Evolutionary conservation across 2,888 invertebrate genomes (phyloP), one percentile per base, ranked within the genome.

Genomic region (Nomada ruficornis): DNA sequence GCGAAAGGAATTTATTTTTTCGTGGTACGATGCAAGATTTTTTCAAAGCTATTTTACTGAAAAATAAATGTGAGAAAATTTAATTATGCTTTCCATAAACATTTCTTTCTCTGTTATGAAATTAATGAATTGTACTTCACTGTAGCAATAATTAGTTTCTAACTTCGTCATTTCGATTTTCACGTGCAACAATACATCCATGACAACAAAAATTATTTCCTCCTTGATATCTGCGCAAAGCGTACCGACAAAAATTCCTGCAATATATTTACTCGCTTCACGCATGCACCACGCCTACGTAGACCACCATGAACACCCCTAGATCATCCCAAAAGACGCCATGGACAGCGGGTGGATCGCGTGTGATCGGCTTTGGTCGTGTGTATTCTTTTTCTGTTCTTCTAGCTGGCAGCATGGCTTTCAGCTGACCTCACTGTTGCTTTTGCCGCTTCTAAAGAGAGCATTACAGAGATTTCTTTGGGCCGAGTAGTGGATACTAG

Each of bases 321-420:
- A 36, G 10, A 29, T 23, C 57, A 13, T 23, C 57, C 23, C 23
- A 10, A 26, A 57, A 57, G 4, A 20, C 26, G 57, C 29, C 29
- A n/a, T 76, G 67, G 70, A 78, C 55, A 36, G 83, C 20, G 50
- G 80, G 80, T 57, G 36, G 71, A 72, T 57, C 80, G 83, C 68
- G 78, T 50, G 50, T 36, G 60, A 60, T 36, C 36, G 50, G 70
- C 20, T 71, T 60, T 60, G 70, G 70, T 62, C 70, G 70, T 62
- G 36, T 60, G 60, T 83, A 77, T 88, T 84, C 85, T 89, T 72
- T 89, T 89, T 81, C 86, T 86, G 87, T 88, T 91, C 74, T 90
- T 91, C 85, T 89, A 91, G 91, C 88, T 85, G 83, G 90, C 90
- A 89, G 92, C 90, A 91, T 92, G 91, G 92, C 92, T 92, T 91